Conservation (phyloP, 2,113 vertebrate genomes). For the Ailuropoda melanoleuca region DNA sequence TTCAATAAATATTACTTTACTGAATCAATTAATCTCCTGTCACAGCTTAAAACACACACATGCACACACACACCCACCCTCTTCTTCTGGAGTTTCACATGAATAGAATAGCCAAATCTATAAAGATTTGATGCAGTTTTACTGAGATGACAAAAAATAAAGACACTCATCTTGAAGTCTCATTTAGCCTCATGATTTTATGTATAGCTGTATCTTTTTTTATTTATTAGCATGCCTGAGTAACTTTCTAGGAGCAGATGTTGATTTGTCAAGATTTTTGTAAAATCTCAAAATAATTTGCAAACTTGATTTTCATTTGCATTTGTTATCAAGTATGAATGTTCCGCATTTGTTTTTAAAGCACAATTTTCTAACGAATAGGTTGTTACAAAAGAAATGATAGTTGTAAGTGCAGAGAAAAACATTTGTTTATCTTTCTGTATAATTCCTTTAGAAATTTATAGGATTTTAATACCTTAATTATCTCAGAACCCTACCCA, state of each 20-base stretch:
- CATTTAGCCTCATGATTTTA: constrained; percentile 38
- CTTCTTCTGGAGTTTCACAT: not conserved
- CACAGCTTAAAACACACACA: not conserved
- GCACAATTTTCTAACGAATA: constrained; percentile 13
- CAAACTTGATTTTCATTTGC: constrained; percentile 3
- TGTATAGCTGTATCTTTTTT: constrained; percentile 15
- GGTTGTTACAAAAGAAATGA: not conserved
- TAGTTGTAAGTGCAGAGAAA: not conserved
- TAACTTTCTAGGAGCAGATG: constrained; percentile 48
- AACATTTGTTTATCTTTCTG: not conserved
- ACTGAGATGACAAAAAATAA: not conserved
- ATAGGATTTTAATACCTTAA: constrained; percentile 4
- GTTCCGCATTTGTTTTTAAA: constrained; percentile 48
- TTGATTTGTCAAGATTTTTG: constrained; percentile 44
- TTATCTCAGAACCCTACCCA: not conserved
- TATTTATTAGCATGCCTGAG: constrained; percentile 44
- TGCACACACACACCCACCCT: not conserved
- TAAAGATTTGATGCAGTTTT: not conserved
- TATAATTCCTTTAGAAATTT: not conserved
- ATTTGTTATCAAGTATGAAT: constrained; percentile 10
- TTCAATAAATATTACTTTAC: not conserved
- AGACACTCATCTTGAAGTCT: not conserved
- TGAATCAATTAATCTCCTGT: not conserved
- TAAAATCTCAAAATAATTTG: constrained; percentile 51
- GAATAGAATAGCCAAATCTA: not conserved